Evolutionary conservation across 2,113 vertebrate species (phyloP).

Genomic region (Furnarius figulus): DNA sequence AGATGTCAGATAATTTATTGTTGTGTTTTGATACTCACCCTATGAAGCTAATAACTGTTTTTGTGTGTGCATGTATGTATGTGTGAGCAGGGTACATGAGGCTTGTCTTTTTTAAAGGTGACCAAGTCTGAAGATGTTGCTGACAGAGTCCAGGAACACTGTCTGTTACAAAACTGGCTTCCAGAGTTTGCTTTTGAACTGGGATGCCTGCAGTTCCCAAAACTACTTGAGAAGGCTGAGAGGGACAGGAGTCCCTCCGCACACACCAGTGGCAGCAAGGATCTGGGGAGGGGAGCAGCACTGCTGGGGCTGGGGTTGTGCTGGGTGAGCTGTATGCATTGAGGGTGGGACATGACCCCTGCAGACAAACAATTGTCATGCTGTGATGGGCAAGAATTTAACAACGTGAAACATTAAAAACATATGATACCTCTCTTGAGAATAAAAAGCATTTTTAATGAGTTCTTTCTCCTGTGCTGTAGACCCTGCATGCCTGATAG

Average conservation of each 20-base stretch:
- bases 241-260: too few species aligned
- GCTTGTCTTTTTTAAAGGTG: neutral
- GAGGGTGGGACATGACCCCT: neutral
- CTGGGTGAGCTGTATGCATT: neutral
- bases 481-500: neutral
- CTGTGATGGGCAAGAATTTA: neutral
- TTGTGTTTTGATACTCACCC: slow-evolving; percentile 39
- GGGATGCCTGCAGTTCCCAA: neutral
- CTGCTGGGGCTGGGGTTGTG: neutral
- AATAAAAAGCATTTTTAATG: neutral
- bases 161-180: neutral
- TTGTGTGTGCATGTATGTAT: neutral
- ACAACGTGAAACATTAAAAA: neutral
- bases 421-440: fast-evolving
- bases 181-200: neutral
- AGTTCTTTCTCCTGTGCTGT: neutral
- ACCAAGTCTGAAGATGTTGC: neutral
- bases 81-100: neutral
- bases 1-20: slow-evolving; percentile 65
- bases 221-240: neutral
- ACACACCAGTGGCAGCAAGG: fast-evolving
- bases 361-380: neutral
- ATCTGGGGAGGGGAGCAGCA: neutral
- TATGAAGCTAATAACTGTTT: slow-evolving; percentile 41
- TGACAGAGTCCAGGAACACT: neutral